Percentiles rank a stretch among this genome's conserved stretches.
Evolutionary conservation across 2,888 invertebrate genomes (phyloP).

Genomic region (Quadroppia sp.): DNA sequence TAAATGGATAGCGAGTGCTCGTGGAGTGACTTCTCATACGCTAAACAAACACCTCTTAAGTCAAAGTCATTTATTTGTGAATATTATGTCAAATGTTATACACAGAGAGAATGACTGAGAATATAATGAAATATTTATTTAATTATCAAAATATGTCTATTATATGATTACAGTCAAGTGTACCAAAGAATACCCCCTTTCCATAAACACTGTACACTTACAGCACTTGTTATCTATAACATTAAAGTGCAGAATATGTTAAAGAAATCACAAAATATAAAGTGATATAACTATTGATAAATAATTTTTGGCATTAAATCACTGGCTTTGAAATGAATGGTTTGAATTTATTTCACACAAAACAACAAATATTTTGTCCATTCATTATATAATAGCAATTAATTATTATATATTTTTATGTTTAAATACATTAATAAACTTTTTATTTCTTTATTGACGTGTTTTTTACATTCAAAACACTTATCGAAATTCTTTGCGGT

Average conservation of each 20-base stretch:
- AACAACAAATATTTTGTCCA: not conserved
- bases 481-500: not conserved
- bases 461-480: not conserved
- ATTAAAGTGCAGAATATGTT: not conserved
- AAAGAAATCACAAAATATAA: not conserved
- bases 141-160: too few relatives aligned
- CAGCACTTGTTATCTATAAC: not conserved
- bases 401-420: not conserved
- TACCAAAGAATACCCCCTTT: too few relatives aligned
- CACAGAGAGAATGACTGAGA: not conserved
- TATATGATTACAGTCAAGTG: not conserved
- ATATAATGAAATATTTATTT: not conserved
- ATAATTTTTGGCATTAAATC: not conserved
- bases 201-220: not conserved
- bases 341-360: not conserved
- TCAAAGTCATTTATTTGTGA: not conserved
- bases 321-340: not conserved
- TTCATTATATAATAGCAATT: not conserved
- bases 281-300: constrained; percentile 18
- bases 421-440: not conserved
- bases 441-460: not conserved
- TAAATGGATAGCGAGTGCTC: not conserved
- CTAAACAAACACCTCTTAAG: not conserved
- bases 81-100: not conserved
- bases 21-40: not conserved